Evolutionary conservation across 1,140 invertebrate species (phyloP), one percentile per base, ranked within the genome.

Genomic region (Camponotus floridanus): DNA sequence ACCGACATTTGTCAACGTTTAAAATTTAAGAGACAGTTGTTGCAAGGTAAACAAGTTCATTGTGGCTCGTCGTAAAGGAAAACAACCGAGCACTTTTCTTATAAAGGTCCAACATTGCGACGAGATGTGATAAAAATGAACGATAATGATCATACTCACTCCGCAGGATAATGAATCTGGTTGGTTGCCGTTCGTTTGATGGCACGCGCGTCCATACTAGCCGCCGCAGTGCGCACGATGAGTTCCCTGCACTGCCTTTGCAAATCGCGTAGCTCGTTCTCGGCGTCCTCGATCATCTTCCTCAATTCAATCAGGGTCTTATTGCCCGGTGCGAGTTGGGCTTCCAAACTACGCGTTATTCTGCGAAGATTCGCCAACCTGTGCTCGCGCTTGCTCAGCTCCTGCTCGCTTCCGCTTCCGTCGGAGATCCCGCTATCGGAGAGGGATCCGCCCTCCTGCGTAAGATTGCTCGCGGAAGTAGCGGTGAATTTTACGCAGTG

Each of bases 361-460:
- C 96, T 95, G 61, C 97, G 95, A 1, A 98, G 95, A 5, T 96
- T 96, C 0, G 96, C 96, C 57, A 98, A 93, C 11, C 97, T 96
- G 55, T 96, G 95, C 91, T 98, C 97, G 39, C 97, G 96, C 93
- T 98, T 96, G 61, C 96, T 97, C 33, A 97, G 89, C 71, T 97
- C 97, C 74, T 97, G 97, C 78, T 97, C 97, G 31, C 97, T 97
- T 39, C 97, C 97, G 87, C 97, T 97, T 51, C 48, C 48, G 92
- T 97, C 97, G 0, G 97, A 98, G 70, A 97, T 97, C 33, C 97
- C 97, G 51, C 97, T 97, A 92, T 97, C 97, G 11, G 97, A 97
- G 11, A 97, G 94, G 0, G 97, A 97, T 8, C 96, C 97, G 89
- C 96, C 96, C 13, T 95, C 94, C 78, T 94, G 90, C 62, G 78